Conservation (phyloP, 1,140 invertebrate species). For the Drosophila takahashii region DNA sequence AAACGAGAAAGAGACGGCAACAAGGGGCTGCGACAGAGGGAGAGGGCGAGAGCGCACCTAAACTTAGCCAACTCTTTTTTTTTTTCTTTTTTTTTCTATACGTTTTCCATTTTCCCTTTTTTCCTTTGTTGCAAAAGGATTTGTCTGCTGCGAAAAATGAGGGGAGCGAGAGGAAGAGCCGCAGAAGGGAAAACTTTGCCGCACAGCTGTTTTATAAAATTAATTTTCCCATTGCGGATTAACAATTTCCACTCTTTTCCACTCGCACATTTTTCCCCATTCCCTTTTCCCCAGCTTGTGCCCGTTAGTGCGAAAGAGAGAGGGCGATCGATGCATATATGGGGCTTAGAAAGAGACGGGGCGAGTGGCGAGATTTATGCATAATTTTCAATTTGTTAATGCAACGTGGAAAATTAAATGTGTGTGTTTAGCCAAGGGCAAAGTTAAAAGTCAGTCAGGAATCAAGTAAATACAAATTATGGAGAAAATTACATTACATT, state of each 20-base stretch:
- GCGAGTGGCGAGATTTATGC: slow-evolving; percentile 42
- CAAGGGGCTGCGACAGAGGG: not conserved
- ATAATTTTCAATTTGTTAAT: slow-evolving; percentile 66
- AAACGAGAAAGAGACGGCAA: slow-evolving; percentile 16
- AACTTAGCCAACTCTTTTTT: slow-evolving; percentile 56
- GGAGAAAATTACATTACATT: not conserved
- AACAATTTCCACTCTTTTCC: slow-evolving; percentile 73
- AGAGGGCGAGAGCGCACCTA: slow-evolving; percentile 36
- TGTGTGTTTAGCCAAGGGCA: not conserved
- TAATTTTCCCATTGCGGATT: slow-evolving; percentile 84
- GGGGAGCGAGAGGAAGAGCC: slow-evolving; percentile 4
- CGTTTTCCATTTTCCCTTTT: slow-evolving; percentile 44
- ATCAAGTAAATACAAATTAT: not conserved
- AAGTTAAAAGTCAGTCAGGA: slow-evolving; percentile 31
- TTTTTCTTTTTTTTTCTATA: slow-evolving; percentile 14
- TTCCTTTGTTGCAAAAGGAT: slow-evolving; percentile 42
- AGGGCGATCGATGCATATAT: slow-evolving; percentile 6
- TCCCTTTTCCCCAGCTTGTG: not conserved
- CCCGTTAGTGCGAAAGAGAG: not conserved
- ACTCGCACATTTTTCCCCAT: slow-evolving; percentile 9
- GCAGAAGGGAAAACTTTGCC: slow-evolving; percentile 37
- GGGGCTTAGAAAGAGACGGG: slow-evolving; percentile 21
- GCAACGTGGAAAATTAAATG: slow-evolving; percentile 24
- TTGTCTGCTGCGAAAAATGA: slow-evolving; percentile 32
- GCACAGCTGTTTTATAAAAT: slow-evolving; percentile 83